A percentile compares a stretch with the other conserved stretches of the same genome.
phyloP scores from a whole-genome alignment of 2,888 invertebrate genomes.

The Galerucella nymphaeae region DNA sequence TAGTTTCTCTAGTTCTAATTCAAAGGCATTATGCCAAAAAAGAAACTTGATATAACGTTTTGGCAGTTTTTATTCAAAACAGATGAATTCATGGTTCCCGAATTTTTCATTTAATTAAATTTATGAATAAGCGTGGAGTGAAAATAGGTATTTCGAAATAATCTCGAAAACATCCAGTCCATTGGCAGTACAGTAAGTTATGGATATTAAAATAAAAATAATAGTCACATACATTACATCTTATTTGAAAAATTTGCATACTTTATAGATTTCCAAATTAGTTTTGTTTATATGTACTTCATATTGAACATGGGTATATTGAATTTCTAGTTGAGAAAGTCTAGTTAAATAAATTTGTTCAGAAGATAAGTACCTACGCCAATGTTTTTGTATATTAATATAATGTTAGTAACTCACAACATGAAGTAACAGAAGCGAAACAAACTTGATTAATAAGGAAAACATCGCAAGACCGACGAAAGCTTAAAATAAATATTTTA shows the following conservation, averaged over 20 bases:
- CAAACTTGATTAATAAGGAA: not conserved
- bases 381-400: not conserved
- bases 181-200: not conserved
- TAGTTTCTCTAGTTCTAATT: not conserved
- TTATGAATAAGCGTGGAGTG: not conserved
- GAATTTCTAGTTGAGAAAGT: too few species aligned
- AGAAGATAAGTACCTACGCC: not conserved
- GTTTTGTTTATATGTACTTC: too few species aligned
- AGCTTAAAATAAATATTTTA: not conserved
- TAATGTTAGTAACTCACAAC: not conserved
- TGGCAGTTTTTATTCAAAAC: slow-evolving; percentile 5
- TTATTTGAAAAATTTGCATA: too few species aligned
- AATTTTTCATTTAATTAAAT: slow-evolving; percentile 1
- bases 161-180: not conserved
- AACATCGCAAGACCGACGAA: not conserved
- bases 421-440: not conserved
- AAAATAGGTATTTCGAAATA: slow-evolving; percentile 4
- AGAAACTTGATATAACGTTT: not conserved
- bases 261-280: too few species aligned
- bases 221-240: too few species aligned
- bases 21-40: slow-evolving; percentile 12
- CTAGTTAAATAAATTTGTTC: too few species aligned
- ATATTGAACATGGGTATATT: too few species aligned
- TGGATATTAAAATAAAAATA: not conserved
- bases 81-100: slow-evolving; percentile 11